Base-by-base conservation (phyloP, 2,113 vertebrate species). In the Tursiops truncatus region DNA sequence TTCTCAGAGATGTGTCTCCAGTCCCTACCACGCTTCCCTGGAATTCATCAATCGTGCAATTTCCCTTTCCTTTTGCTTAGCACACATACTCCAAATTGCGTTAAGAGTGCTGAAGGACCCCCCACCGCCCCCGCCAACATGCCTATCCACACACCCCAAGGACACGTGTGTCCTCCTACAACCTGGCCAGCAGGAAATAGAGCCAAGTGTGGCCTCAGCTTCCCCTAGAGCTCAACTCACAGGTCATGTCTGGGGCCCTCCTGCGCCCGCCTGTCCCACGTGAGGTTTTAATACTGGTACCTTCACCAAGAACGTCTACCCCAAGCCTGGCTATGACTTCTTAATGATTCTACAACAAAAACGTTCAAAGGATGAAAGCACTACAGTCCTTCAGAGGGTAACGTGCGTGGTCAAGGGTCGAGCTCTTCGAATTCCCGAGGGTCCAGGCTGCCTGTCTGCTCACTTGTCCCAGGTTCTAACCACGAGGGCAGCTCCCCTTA, bases 381-480 rank as follows among this genome's bases (percentile, higher is more conserved):
- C 65, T 13, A 5, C 60, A 9, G 50, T 14, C n/a, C 21, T 83
- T 76, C 74, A 11, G 50, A 60, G 17, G 10, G 33, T 1, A n/a
- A 9, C 0, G 11, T 1, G 47, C 17, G 0, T 1, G 28, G n/a
- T 14, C 53, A 26, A 9, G 20, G n/a, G 56, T 18, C 28, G 10
- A 3, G 0, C 23, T 82, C 44, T 58, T 62, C 26, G 36, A 8
- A 13, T 4, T 23, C 28, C n/a, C 33, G 2, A 1, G 13, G 36
- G 26, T 36, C 14, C 7, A 28, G 21, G 67, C 21, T 6, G 2
- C 53, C 36, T 18, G 41, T 26, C 79, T 21, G 7, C 60, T 15
- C 31, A 1, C 17, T n/a, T 31, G 21, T n/a, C 60, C 15, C 3
- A 36, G 23, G 76, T 21, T 68, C 23, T 33, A 26, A 21, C n/a